Evolutionary conservation across 2,797 vertebrate species (phyloP).

Genomic region (Chaenodraco wilsoni): DNA sequence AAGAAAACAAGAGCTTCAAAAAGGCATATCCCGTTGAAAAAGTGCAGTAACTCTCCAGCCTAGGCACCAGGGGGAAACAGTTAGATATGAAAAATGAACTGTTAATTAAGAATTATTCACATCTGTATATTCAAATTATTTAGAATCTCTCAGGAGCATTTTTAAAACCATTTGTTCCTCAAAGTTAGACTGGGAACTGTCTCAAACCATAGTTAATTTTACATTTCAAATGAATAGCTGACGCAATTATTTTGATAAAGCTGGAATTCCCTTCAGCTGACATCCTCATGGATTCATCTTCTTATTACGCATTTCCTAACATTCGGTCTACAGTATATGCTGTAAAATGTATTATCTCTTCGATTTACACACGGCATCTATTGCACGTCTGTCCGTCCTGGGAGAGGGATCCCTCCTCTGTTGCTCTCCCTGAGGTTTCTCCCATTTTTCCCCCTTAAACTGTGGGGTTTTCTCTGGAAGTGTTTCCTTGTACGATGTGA

Average conservation of each 20-base stretch:
- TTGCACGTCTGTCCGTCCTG: too few relatives aligned
- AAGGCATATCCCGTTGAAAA: conserved; percentile 19
- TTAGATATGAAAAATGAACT: conserved; percentile 48
- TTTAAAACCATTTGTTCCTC: conserved; percentile 46
- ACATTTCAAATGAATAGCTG: conserved; percentile 34
- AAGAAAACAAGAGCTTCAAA: conserved; percentile 25
- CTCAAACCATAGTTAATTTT: conserved; percentile 47
- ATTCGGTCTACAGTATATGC: too few relatives aligned
- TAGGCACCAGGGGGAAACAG: conserved; percentile 9
- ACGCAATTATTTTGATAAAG: conserved; percentile 30
- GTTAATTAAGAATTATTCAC: conserved; percentile 39
- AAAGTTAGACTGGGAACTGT: conserved; percentile 53
- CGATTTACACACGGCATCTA: too few relatives aligned
- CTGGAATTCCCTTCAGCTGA: conserved; percentile 24
- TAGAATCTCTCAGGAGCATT: conserved; percentile 28
- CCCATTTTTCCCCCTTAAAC: too few relatives aligned
- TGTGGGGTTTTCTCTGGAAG: too few relatives aligned
- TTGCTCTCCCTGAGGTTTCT: too few relatives aligned
- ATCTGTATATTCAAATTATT: conserved; percentile 40
- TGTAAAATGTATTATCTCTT: too few relatives aligned
- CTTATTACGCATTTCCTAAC: too few relatives aligned
- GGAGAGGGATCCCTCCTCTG: too few relatives aligned
- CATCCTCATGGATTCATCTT: too few relatives aligned
- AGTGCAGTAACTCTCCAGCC: conserved; percentile 13
- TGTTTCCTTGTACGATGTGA: too few relatives aligned